A percentile compares a stretch with the other conserved stretches of the same genome.
These are phyloP conservation scores for Parasteatoda tepidariorum DNA, from an alignment of 1,140 invertebrate genomes.

Conservation along the genomic window DNA sequence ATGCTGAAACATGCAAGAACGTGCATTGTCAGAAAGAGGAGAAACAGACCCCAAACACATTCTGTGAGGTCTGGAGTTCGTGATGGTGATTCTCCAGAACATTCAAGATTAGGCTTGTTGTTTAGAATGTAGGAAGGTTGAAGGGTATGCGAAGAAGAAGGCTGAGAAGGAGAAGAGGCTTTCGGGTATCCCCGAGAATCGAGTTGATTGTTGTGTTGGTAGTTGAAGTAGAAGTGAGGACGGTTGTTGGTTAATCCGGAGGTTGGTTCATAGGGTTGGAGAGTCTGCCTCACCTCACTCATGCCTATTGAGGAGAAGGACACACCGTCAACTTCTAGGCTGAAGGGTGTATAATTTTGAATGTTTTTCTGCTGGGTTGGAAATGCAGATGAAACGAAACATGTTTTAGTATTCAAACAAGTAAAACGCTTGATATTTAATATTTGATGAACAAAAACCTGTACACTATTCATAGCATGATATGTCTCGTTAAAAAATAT, in stretches of 20 bases:
- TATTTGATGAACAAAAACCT: too few species aligned
- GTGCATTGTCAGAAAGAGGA: neutral
- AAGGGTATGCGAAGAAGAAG: constrained; percentile 39
- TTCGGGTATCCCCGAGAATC: constrained; percentile 18
- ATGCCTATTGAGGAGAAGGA: constrained; percentile 50
- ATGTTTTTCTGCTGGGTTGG: too few species aligned
- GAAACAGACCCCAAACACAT: constrained; percentile 44
- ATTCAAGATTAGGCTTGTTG: constrained; percentile 18
- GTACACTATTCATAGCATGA: too few species aligned
- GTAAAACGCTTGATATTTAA: too few species aligned
- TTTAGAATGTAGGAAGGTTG: constrained; percentile 56
- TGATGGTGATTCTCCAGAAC: neutral
- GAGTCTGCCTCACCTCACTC: constrained; percentile 49
- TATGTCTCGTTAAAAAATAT: too few species aligned
- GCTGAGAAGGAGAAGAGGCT: constrained; percentile 29
- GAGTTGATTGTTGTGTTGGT: constrained; percentile 43
- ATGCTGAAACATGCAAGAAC: too few species aligned
- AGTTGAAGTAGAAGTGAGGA: constrained; percentile 52
- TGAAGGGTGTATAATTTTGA: too few species aligned
- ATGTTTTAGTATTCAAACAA: too few species aligned
- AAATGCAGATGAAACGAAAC: too few species aligned
- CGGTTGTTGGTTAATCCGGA: constrained; percentile 36
- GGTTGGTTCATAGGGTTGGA: constrained; percentile 37
- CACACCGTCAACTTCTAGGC: too few species aligned
- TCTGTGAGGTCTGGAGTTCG: constrained; percentile 50